Conservation (phyloP, 2,113 vertebrate genomes). For the Anas platyrhynchos region DNA sequence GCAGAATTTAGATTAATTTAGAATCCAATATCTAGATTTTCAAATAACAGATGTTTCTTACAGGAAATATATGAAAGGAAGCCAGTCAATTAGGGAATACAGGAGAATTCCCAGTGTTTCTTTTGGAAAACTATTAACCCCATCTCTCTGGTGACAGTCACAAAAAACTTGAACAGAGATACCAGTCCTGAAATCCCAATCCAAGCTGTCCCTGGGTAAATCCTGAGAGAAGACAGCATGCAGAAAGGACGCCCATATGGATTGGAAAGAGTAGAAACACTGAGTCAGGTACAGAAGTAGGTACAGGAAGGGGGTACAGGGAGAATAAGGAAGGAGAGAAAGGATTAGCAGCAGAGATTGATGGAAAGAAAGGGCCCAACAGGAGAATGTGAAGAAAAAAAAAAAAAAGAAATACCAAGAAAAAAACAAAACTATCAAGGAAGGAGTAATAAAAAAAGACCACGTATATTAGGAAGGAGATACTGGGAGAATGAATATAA, state of each 20-base stretch:
- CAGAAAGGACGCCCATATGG: not conserved
- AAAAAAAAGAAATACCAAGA: not conserved
- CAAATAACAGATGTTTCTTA: not conserved
- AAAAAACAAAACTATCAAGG: not conserved
- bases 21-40: constrained; percentile 13
- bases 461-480: not conserved
- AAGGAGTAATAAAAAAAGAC: not conserved
- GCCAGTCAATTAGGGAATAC: not conserved
- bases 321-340: not conserved
- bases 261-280: not conserved
- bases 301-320: not conserved
- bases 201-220: not conserved
- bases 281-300: not conserved
- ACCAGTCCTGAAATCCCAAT: not conserved
- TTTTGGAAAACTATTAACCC: not conserved
- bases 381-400: not conserved
- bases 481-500: not conserved
- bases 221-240: not conserved
- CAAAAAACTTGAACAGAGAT: not conserved
- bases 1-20: constrained; percentile 32
- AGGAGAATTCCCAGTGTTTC: not conserved
- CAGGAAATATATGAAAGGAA: not conserved
- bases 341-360: not conserved
- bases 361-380: not conserved
- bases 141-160: not conserved